Conservation (phyloP, 2,888 invertebrate genomes). For the Eupsilia transversa region DNA sequence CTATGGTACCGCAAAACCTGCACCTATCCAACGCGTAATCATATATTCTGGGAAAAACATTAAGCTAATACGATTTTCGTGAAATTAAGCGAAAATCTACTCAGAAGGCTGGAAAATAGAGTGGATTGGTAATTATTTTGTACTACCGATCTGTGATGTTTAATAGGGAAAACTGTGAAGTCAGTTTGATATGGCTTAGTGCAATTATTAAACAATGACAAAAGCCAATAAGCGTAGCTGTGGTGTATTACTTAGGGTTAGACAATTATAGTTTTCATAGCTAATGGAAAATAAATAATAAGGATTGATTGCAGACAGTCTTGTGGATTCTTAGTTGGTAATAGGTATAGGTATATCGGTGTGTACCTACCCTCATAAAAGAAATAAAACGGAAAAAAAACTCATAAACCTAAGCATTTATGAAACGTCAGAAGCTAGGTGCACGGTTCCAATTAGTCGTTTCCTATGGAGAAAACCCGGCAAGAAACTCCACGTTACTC, state of each 20-base stretch:
- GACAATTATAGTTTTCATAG: slow-evolving; percentile 16
- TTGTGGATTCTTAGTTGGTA: slow-evolving; percentile 15
- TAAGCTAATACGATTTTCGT: background rate
- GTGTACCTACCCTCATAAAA: background rate
- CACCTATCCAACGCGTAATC: background rate
- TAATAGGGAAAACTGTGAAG: background rate
- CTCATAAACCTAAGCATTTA: too few species aligned
- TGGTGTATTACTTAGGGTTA: background rate
- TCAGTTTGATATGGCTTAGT: background rate
- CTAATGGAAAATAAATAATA: slow-evolving; percentile 18
- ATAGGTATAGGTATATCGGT: background rate
- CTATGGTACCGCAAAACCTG: slow-evolving; percentile 1
- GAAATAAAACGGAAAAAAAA: too few species aligned
- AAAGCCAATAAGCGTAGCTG: slow-evolving; percentile 1
- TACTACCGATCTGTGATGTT: background rate
- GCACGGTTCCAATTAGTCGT: too few species aligned
- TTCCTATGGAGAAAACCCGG: too few species aligned
- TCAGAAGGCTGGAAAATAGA: background rate
- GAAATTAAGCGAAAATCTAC: background rate
- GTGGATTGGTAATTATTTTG: background rate
- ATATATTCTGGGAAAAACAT: background rate
- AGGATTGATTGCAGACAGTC: slow-evolving; percentile 1
- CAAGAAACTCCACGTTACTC: too few species aligned
- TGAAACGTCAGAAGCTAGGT: too few species aligned
- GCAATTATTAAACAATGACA: slow-evolving; percentile 1